Evolutionary conservation across 2,113 vertebrate species (phyloP).

Genomic region (Brevimyrus niger): DNA sequence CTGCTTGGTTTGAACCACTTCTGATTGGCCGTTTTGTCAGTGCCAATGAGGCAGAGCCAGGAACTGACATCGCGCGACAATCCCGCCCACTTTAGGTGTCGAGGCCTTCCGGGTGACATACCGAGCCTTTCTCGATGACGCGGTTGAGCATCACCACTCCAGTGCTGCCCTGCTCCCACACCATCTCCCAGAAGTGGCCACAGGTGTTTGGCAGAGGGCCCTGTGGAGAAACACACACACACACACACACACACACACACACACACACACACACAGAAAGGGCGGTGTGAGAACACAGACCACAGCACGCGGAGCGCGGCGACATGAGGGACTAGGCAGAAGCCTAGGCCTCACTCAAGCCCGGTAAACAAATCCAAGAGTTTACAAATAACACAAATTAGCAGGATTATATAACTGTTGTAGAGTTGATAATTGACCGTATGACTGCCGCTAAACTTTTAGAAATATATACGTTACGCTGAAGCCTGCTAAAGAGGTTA

Average conservation of each 20-base stretch:
- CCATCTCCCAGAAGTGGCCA: slow-evolving; percentile 98
- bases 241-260: not conserved
- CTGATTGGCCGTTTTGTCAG: not conserved
- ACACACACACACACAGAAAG: not conserved
- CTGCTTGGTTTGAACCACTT: not conserved
- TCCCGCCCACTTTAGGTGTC: not conserved
- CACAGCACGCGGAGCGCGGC: not conserved
- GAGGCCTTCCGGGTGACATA: slow-evolving; percentile 53
- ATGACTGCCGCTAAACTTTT: not conserved
- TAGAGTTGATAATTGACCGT: too few relatives aligned
- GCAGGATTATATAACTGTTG: not conserved
- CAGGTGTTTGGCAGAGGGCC: slow-evolving; percentile 94
- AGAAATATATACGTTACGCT: not conserved
- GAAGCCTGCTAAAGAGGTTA: not conserved
- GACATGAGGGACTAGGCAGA: too few relatives aligned
- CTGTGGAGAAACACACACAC: slow-evolving; percentile 49
- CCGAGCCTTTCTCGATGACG: slow-evolving; percentile 95
- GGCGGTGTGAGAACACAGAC: not conserved
- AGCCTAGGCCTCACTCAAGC: not conserved
- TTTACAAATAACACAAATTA: not conserved
- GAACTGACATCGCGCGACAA: not conserved
- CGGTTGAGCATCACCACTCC: slow-evolving; percentile 98
- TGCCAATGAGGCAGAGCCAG: not conserved
- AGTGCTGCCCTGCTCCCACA: slow-evolving; percentile 90
- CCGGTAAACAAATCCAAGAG: not conserved